Conservation (phyloP, 2,113 vertebrate genomes). For the Rhombomys opimus region DNA sequence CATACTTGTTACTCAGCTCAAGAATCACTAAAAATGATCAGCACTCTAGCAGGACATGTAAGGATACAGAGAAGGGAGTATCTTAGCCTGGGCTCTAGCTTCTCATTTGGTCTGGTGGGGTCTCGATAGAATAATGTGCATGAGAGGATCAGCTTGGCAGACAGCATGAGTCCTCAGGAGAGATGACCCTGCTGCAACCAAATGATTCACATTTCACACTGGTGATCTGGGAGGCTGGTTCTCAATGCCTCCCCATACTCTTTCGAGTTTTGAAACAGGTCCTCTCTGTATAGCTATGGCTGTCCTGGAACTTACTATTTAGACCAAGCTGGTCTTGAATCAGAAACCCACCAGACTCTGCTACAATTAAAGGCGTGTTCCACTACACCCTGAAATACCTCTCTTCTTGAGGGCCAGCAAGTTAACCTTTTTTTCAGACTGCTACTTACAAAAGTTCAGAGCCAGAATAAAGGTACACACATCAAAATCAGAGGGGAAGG, state of each 20-base stretch:
- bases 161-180: background rate
- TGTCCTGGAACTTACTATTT: background rate
- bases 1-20: background rate
- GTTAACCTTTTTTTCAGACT: background rate
- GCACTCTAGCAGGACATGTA: rapidly evolving
- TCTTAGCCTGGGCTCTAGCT: background rate
- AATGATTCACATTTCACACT: background rate
- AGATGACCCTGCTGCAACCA: rapidly evolving
- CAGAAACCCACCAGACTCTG: background rate
- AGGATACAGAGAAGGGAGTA: background rate
- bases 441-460: background rate
- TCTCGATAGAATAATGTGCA: rapidly evolving
- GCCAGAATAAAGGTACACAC: background rate
- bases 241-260: background rate
- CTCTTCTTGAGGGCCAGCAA: background rate
- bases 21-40: background rate
- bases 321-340: background rate
- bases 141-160: background rate
- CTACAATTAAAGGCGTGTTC: background rate
- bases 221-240: background rate
- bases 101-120: background rate
- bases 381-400: rapidly evolving
- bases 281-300: background rate
- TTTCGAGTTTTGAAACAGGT: background rate
- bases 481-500: background rate